Conservation (phyloP, 2,888 invertebrate genomes). For the Acanthosoma haemorrhoidale region DNA sequence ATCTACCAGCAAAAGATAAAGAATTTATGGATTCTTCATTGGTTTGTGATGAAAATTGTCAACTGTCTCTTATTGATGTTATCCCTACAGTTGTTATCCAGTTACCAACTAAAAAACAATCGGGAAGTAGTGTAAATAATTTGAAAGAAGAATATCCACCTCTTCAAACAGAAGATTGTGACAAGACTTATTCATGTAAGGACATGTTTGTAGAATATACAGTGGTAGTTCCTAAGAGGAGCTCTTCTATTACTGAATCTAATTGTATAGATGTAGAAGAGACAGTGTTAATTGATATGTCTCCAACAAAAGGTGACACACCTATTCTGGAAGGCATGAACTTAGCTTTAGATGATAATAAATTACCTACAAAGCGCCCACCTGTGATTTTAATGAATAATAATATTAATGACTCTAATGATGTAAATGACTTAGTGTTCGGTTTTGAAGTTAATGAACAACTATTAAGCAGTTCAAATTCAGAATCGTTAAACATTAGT, state of each 20-base stretch:
- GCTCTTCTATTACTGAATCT: conserved; percentile 12
- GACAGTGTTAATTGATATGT: conserved; percentile 37
- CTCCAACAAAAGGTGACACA: conserved; percentile 31
- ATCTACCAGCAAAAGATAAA: not conserved
- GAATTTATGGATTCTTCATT: not conserved
- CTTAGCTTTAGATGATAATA: conserved; percentile 26
- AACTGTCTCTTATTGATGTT: conserved; percentile 20
- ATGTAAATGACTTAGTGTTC: conserved; percentile 53
- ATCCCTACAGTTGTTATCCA: conserved; percentile 35
- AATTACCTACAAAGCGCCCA: conserved; percentile 49
- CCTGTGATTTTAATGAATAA: conserved; percentile 70
- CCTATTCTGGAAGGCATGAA: conserved; percentile 25
- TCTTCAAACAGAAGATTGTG: conserved; percentile 7
- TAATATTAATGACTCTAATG: conserved; percentile 43
- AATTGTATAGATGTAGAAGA: conserved; percentile 37
- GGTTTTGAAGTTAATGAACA: conserved; percentile 74
- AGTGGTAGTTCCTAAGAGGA: conserved; percentile 34
- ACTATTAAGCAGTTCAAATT: conserved; percentile 48
- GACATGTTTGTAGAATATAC: conserved; percentile 40
- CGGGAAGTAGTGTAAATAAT: conserved; percentile 13
- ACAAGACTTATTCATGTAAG: conserved; percentile 22
- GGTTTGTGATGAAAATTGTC: conserved; percentile 9
- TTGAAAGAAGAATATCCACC: conserved; percentile 40
- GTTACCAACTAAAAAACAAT: conserved; percentile 33
- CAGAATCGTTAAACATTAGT: conserved; percentile 14